phyloP scores from a whole-genome alignment of 1,140 invertebrate species.

The Brachionus sp. region DNA sequence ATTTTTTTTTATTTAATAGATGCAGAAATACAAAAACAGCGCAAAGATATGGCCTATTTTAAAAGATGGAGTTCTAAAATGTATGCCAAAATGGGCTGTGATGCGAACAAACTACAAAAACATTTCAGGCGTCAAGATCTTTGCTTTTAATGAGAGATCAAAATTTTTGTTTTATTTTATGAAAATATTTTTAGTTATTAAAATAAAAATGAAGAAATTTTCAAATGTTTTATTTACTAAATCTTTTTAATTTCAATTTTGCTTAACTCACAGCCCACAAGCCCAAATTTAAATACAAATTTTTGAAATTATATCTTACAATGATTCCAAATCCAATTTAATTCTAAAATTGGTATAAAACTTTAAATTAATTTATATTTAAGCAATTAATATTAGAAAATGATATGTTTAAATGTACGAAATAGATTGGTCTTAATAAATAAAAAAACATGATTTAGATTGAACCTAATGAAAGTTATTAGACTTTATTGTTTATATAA shows the following conservation, averaged over 20 bases:
- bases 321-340: too few relatives aligned
- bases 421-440: too few relatives aligned
- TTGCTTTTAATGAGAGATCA: not conserved
- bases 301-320: too few relatives aligned
- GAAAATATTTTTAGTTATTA: slow-evolving; percentile 9
- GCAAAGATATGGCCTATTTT: slow-evolving; percentile 77
- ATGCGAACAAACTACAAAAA: slow-evolving; percentile 77
- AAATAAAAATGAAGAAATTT: not conserved
- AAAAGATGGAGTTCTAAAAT: slow-evolving; percentile 74
- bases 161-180: not conserved
- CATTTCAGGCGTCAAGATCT: slow-evolving; percentile 66
- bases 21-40: slow-evolving; percentile 62
- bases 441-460: too few relatives aligned
- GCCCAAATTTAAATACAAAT: too few relatives aligned
- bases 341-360: too few relatives aligned
- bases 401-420: too few relatives aligned
- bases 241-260: not conserved
- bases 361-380: too few relatives aligned
- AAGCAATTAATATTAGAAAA: too few relatives aligned
- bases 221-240: not conserved
- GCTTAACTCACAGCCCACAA: too few relatives aligned
- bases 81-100: slow-evolving; percentile 71
- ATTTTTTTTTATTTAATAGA: slow-evolving; percentile 59
- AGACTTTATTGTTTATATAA: too few relatives aligned
- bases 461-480: too few relatives aligned